Base-by-base conservation (phyloP, 2,888 invertebrate genomes). In the Pediacus dermestoides region DNA sequence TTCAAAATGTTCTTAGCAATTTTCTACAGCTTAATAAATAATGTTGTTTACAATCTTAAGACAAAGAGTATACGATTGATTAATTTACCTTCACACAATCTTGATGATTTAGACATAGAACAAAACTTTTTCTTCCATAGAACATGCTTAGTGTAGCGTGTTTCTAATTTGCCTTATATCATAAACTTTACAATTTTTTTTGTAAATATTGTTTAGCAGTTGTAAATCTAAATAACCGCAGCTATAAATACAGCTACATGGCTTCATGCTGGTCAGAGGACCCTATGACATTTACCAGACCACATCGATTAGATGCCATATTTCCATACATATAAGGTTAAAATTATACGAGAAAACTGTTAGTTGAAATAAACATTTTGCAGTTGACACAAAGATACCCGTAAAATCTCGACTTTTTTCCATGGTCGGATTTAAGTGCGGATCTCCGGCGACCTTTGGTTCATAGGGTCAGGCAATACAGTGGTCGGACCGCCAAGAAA, bases 241-340 rank as follows among this genome's bases (percentile, higher is more conserved):
- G 40, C 54, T 48, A 52, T 55, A 56, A 57, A 57, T 56, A 57
- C 53, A 53, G 42, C 50, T 46, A 42, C 42, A 50, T 44, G 44
- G 50, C 52, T 50, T 47, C 53, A 48, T 39, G 57, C 51, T 53
- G 55, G 49, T 49, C 58, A 50, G 43, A 46, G 45, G 61, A 60
- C 57, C 61, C 53, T 51, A 44, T 61, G 61, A 61, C 59, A 61
- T 61, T 61, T 61, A 48, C 38, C 42, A 45, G 42, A 41, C 50
- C 45, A 46, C 42, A 46, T 46, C 38, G 42, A 50, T 44, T 43
- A 38, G 35, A 38, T 32, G 36, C 6, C n/a, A 18, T 18, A 18
- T 6, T 18, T 18, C 6, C 6, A n/a, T 18, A 18, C n/a, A 18
- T 18, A 18, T 18, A 18, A 18, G 21, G 21, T 18, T 18, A 18